Base-by-base conservation (phyloP, 2,797 vertebrate species). In the Sebastes oblongus region DNA sequence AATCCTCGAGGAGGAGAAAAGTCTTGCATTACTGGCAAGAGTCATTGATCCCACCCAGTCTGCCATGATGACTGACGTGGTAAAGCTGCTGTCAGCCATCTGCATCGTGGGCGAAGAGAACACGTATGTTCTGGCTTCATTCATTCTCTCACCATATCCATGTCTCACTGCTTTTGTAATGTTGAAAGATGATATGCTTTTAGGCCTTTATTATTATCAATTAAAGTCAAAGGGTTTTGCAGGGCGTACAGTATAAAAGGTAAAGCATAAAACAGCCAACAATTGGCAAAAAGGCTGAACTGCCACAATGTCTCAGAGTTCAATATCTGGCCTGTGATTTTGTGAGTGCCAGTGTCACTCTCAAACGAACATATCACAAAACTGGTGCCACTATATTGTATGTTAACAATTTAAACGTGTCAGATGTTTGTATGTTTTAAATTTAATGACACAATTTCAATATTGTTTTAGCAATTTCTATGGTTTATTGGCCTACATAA, bases 81-180 rank as follows among this genome's bases (percentile, higher is more conserved):
- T 99, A 58, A 99, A 99, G 92, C 96, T 99, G 39, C 96, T 99
- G 20, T 99, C 98, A 59, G 98, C 98, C 81, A 97, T 99, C 89
- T 99, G 98, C 90, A 99, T 99, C 81, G 96, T 99, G 77, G 98
- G 98, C 78, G 98, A 99, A 83, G 98, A 99, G 89, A 99, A 97
- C 95, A 98, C 93, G 98, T 99, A 96, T 88, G 98, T 96, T 50
- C 36, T 42, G 4, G 4, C 58, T 72, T 83, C 36, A 46, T 79
- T 79, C 16, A 27, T 75, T 67, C 67, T 64, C 9, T 83, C 46
- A 39, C 29, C 24, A 84, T 65, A 36, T 68, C 18, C 27, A 18
- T 77, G 24, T 60, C 3, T 29, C 42, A 36, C 11, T n/a, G 34
- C 14, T 84, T 72, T 73, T 81, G 10, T 56, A 39, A 60, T 75